Evolutionary conservation across 2,113 vertebrate genomes (phyloP), one percentile per base, ranked within the genome.

Genomic region (Phrynosoma blainvillii): DNA sequence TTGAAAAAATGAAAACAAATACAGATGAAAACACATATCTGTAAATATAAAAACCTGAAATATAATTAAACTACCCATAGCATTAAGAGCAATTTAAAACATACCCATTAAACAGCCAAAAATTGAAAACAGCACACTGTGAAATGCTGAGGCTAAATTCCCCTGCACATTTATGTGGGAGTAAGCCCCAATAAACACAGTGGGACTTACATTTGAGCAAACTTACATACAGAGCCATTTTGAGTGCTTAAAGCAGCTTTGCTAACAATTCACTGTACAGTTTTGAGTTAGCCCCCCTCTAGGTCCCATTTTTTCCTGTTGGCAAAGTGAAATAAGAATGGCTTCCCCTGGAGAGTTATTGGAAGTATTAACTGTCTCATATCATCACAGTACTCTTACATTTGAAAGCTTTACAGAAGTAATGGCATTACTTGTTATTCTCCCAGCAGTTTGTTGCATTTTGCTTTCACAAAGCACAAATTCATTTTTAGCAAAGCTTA

Each of bases 261-360:
- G 3, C 82, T 32, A 3, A 79, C 79, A 90, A 87, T 21, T 81
- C 91, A 74, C 52, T 88, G 40, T 36, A 65, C 9, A 23, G 36
- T 83, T 84, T 14, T 83, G 56, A 88, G 54, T 56, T 90, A 83
- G 89, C 66, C 59, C 88, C 54, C 76, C 65, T 62, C 27, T 5
- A n/a, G 86, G 54, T 79, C 77, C 92, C 32, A 76, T 40, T 88
- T 92, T 5, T 80, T 59, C 76, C 42, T 30, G 77, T 81, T 76
- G 84, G n/a, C 90, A 90, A 82, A 90, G 75, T 11, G 2, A 56
- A 1, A 12, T 80, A 91, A 89, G 77, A 78, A 59, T 92, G 84
- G 62, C 85, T 87, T 90, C n/a, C n/a, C 8, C 32, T 81, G 32
- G 62, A 59, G 90, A 27, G 73, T 10, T 40, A 82, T 85, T 75